These are phyloP conservation scores for Philereme vetulata DNA, from an alignment of 2,888 invertebrate species.

Conservation along the genomic window DNA sequence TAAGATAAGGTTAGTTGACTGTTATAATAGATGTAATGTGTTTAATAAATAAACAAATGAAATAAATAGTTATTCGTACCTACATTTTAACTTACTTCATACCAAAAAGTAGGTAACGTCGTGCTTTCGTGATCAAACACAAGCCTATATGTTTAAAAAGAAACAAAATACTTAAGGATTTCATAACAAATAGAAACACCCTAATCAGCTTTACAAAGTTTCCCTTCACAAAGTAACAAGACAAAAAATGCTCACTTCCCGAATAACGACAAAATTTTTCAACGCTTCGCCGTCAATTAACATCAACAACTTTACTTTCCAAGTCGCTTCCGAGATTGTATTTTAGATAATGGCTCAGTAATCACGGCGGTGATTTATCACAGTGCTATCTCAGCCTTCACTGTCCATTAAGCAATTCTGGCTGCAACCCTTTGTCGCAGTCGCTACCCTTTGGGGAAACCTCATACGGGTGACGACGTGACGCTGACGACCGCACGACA, in stretches of 20 bases:
- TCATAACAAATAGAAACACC: not conserved
- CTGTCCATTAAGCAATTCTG: slow-evolving; percentile 82
- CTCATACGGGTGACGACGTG: slow-evolving; percentile 17
- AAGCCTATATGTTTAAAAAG: not conserved
- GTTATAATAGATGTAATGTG: too few species aligned
- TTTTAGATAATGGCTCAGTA: slow-evolving; percentile 81
- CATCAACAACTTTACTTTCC: slow-evolving; percentile 66
- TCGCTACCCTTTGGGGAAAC: slow-evolving; percentile 33
- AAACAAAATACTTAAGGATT: not conserved
- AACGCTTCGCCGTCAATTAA: slow-evolving; percentile 65
- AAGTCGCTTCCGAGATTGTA: slow-evolving; percentile 74
- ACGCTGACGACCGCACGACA: slow-evolving; percentile 15
- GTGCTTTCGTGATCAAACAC: too few species aligned
- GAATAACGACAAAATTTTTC: slow-evolving; percentile 32
- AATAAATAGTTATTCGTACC: too few species aligned
- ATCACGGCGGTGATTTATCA: slow-evolving; percentile 83
- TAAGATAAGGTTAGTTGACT: too few species aligned
- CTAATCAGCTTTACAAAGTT: slow-evolving; percentile 7
- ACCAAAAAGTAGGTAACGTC: too few species aligned
- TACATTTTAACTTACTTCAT: too few species aligned
- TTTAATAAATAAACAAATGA: too few species aligned
- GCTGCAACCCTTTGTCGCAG: slow-evolving; percentile 73
- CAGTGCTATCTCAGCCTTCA: slow-evolving; percentile 80
- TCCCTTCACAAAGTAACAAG: not conserved
- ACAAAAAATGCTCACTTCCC: slow-evolving; percentile 21